A percentile compares a stretch with the other conserved stretches of the same genome.
Evolutionary conservation across 1,140 invertebrate genomes (phyloP).

Genomic region (Daktulosphaira vitifoliae): DNA sequence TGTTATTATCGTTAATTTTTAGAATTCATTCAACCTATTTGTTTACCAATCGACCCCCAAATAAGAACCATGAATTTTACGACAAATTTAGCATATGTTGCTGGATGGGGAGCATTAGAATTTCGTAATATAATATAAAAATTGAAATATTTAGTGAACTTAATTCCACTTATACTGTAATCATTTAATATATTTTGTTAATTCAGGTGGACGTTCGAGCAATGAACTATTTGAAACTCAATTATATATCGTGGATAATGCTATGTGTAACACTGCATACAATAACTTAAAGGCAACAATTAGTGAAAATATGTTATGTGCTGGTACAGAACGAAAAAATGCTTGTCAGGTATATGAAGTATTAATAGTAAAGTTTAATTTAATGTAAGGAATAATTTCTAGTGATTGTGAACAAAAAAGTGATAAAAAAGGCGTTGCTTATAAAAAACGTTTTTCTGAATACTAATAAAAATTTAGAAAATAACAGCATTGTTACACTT

Average conservation of each 20-base stretch:
- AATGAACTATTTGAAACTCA: constrained; percentile 56
- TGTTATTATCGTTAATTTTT: constrained; percentile 41
- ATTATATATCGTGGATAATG: constrained; percentile 57
- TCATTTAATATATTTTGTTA: constrained; percentile 37
- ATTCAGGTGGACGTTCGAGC: constrained; percentile 56
- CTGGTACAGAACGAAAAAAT: neutral
- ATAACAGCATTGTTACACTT: no score
- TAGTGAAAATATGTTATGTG: constrained; percentile 7
- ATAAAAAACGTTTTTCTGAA: no score
- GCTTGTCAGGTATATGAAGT: neutral
- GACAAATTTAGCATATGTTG: neutral
- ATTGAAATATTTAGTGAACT: no score
- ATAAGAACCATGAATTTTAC: neutral
- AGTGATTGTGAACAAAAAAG: no score
- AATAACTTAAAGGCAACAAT: neutral
- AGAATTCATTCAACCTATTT: neutral
- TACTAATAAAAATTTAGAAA: no score
- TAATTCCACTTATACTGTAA: no score
- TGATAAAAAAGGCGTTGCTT: no score
- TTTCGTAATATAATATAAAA: neutral
- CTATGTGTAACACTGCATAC: constrained; percentile 47
- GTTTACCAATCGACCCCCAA: neutral
- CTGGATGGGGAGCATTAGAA: neutral
- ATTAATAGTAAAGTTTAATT: no score
- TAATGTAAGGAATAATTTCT: no score